phyloP scores from a whole-genome alignment of 1,140 invertebrate species.

The Aphelenchoides avenae region DNA sequence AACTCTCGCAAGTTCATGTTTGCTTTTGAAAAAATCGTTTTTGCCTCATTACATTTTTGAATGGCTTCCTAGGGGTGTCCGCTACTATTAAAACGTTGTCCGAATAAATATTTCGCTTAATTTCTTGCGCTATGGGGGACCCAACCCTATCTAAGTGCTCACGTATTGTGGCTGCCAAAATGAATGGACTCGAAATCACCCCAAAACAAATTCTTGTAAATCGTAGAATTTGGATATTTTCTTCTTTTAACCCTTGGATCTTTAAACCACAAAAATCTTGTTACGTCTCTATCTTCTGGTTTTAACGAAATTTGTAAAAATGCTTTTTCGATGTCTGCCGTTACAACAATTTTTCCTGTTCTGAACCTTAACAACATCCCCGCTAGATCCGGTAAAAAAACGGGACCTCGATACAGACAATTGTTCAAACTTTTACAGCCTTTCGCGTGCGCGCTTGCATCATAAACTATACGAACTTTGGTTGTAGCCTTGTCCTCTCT shows the following conservation, averaged over 20 bases:
- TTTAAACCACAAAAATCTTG: constrained; percentile 15
- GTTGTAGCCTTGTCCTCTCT: no score
- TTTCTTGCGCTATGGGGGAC: background rate
- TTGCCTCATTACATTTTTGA: background rate
- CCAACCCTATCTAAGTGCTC: constrained; percentile 11
- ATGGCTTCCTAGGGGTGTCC: background rate
- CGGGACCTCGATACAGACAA: no score
- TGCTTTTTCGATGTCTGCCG: constrained; percentile 22
- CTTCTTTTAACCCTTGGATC: background rate
- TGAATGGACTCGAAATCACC: constrained; percentile 15
- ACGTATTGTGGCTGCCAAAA: constrained; percentile 17
- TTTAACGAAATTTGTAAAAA: constrained; percentile 14
- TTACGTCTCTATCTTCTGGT: constrained; percentile 11
- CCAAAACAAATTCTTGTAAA: constrained; percentile 21
- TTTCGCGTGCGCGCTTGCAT: no score
- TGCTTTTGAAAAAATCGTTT: constrained; percentile 20
- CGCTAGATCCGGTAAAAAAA: no score
- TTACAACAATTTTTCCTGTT: background rate
- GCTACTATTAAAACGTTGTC: constrained; percentile 12
- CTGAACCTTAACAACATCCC: no score
- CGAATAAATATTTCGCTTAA: constrained; percentile 21
- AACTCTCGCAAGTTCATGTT: constrained; percentile 20
- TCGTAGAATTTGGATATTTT: constrained; percentile 19
- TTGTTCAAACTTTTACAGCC: no score
- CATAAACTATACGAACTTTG: no score